phyloP scores from a whole-genome alignment of 2,888 invertebrate species.

The Agrotis segetum region DNA sequence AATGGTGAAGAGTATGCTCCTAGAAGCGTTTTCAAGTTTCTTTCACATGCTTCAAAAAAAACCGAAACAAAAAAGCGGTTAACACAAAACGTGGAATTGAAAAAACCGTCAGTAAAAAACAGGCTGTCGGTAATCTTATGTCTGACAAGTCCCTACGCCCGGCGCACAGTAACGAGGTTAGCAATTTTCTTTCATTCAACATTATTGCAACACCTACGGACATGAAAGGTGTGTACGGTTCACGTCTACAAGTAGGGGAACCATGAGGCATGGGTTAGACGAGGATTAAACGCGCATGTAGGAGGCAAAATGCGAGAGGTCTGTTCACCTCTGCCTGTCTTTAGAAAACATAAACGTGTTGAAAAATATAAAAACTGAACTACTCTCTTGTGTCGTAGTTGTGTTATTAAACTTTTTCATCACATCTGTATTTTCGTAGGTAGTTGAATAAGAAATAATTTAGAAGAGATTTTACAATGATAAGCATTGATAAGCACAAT shows the following conservation, averaged over 20 bases:
- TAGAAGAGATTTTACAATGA: too few relatives aligned
- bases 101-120: slow-evolving; percentile 24
- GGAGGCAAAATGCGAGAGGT: not conserved
- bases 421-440: too few relatives aligned
- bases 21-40: too few relatives aligned
- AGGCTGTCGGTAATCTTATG: slow-evolving; percentile 25
- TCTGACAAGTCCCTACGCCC: slow-evolving; percentile 39
- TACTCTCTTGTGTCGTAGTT: not conserved
- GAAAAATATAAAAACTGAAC: not conserved
- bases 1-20: too few relatives aligned
- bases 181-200: slow-evolving; percentile 66
- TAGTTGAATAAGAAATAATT: too few relatives aligned
- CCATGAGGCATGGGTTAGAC: slow-evolving; percentile 24
- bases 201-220: slow-evolving; percentile 65
- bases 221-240: slow-evolving; percentile 58
- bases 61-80: slow-evolving; percentile 10
- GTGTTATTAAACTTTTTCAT: not conserved
- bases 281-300: not conserved
- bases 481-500: not conserved
- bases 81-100: slow-evolving; percentile 15
- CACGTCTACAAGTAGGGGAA: slow-evolving; percentile 50
- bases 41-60: not conserved
- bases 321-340: not conserved
- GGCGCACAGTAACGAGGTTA: slow-evolving; percentile 52
- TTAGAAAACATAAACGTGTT: not conserved